phyloP scores from a whole-genome alignment of 2,888 invertebrate species.

The Eristalis intricaria region DNA sequence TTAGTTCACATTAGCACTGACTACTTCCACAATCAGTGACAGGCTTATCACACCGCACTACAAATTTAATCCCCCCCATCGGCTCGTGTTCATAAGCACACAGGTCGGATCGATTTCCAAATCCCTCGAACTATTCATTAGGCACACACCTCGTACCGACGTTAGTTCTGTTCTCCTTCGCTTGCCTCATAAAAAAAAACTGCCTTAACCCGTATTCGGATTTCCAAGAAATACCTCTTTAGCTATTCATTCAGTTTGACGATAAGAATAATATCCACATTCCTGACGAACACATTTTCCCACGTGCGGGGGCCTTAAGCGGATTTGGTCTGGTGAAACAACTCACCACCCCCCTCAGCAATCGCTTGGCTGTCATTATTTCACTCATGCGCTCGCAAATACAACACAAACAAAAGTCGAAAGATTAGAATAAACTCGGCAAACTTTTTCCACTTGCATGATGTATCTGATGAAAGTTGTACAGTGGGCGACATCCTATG shows the following conservation, averaged over 20 bases:
- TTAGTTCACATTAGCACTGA: too few relatives aligned
- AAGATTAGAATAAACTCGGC: constrained; percentile 13
- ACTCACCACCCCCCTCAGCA: neutral
- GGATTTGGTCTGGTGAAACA: constrained; percentile 22
- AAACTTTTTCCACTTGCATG: neutral
- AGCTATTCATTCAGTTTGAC: constrained; percentile 17
- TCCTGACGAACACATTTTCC: constrained; percentile 1
- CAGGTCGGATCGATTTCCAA: too few relatives aligned
- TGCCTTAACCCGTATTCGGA: neutral
- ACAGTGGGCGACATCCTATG: constrained; percentile 6
- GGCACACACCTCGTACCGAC: neutral
- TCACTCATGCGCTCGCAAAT: neutral
- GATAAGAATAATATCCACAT: constrained; percentile 6
- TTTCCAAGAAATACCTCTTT: neutral
- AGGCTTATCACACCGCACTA: too few relatives aligned
- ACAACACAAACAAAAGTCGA: constrained; percentile 15
- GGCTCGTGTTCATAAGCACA: too few relatives aligned
- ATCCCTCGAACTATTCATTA: neutral
- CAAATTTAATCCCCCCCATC: too few relatives aligned
- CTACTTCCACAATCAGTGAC: too few relatives aligned
- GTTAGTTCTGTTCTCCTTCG: neutral
- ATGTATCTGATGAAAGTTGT: neutral
- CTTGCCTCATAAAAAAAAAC: too few relatives aligned
- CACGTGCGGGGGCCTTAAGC: constrained; percentile 35
- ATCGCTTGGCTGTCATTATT: neutral